A percentile compares a stretch with the other conserved stretches of the same genome.
phyloP scores from a whole-genome alignment of 2,888 invertebrate genomes.

The Pandemis heparana region DNA sequence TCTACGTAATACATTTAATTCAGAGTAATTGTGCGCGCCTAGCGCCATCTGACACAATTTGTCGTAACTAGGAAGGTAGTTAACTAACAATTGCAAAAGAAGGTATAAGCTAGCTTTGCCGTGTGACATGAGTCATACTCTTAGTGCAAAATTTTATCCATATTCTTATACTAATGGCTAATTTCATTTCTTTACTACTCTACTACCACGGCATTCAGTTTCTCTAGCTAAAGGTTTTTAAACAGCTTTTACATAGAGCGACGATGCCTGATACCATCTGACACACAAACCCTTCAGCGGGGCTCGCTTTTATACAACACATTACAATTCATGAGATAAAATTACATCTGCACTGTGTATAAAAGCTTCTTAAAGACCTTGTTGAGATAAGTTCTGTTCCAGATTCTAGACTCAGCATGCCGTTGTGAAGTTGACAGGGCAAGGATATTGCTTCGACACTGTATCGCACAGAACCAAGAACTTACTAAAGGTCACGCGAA shows the following conservation, averaged over 20 bases:
- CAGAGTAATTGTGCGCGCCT: too few relatives aligned
- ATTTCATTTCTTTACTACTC: background rate
- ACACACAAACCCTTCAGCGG: conserved; percentile 46
- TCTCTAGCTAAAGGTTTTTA: conserved; percentile 18
- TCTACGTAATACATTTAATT: too few relatives aligned
- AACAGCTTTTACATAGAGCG: conserved; percentile 5
- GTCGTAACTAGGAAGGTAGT: too few relatives aligned
- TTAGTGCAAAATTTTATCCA: too few relatives aligned
- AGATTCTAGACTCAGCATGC: background rate
- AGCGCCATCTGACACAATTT: too few relatives aligned
- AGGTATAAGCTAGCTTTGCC: too few relatives aligned
- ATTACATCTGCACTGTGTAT: conserved; percentile 36
- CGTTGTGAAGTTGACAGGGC: conserved; percentile 10
- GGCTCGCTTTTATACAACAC: conserved; percentile 52
- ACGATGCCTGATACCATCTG: conserved; percentile 49
- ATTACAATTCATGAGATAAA: conserved; percentile 63
- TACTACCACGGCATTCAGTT: background rate
- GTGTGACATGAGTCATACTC: too few relatives aligned
- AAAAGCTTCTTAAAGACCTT: conserved; percentile 4
- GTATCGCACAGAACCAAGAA: background rate
- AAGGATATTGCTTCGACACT: background rate
- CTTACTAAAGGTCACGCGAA: conserved; percentile 24
- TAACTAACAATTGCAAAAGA: too few relatives aligned
- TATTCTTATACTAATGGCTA: too few relatives aligned
- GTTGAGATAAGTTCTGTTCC: conserved; percentile 13